Evolutionary conservation across 2,888 invertebrate species (phyloP).

Genomic region (Drosophila pseudotalamancana): DNA sequence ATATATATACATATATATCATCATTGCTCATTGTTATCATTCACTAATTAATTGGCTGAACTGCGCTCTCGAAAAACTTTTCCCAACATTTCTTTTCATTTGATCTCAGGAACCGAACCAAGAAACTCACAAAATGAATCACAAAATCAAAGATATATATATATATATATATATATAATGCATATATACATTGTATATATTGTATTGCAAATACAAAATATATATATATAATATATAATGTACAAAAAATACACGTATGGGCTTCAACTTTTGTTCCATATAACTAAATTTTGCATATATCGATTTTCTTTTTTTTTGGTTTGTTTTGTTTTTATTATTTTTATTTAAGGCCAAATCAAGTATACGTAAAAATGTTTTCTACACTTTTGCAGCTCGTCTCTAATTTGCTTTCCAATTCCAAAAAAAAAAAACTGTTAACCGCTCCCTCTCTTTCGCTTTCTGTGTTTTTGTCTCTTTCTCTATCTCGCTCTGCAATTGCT

Average conservation of each 20-base stretch:
- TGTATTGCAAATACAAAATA: too few relatives aligned
- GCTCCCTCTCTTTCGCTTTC: not conserved
- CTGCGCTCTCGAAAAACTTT: slow-evolving; percentile 38
- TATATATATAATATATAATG: slow-evolving; percentile 22
- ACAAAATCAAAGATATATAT: slow-evolving; percentile 23
- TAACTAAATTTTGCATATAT: slow-evolving; percentile 42
- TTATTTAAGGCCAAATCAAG: slow-evolving; percentile 66
- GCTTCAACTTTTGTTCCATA: slow-evolving; percentile 56
- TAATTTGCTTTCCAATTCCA: not conserved
- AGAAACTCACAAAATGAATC: slow-evolving; percentile 42
- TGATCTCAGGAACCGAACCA: slow-evolving; percentile 58
- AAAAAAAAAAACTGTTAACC: not conserved
- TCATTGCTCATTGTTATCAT: slow-evolving; percentile 32
- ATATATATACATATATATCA: slow-evolving; percentile 36
- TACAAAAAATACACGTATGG: slow-evolving; percentile 51
- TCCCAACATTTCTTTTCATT: slow-evolving; percentile 22
- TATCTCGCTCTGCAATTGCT: slow-evolving; percentile 37
- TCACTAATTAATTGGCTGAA: slow-evolving; percentile 59
- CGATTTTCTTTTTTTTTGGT: not conserved
- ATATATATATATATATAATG: slow-evolving; percentile 19
- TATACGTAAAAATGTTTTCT: slow-evolving; percentile 55
- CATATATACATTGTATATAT: slow-evolving; percentile 24
- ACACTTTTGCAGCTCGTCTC: not conserved
- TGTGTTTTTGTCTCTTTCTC: slow-evolving; percentile 11
- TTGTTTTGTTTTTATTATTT: not conserved